Conservation (phyloP, 1,140 invertebrate species). For the Penaeus chinensis region DNA sequence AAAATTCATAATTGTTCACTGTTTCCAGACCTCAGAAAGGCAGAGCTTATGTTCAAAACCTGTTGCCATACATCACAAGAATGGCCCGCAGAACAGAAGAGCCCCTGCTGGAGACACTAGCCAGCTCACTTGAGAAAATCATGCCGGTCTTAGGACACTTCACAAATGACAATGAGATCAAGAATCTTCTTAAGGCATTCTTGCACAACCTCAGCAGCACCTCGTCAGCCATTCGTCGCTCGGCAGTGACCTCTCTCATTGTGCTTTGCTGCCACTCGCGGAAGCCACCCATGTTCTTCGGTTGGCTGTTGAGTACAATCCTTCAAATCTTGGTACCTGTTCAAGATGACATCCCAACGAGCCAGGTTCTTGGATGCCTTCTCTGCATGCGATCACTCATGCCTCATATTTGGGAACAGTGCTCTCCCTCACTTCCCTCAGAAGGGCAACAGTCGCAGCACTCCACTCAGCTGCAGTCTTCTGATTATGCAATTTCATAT, state of each 20-base stretch:
- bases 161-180: constrained; percentile 80
- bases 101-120: constrained; percentile 79
- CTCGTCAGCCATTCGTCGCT: constrained; percentile 74
- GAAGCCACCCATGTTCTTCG: constrained; percentile 75
- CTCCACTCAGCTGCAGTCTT: constrained; percentile 66
- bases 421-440: constrained; percentile 74
- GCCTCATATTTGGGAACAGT: constrained; percentile 69
- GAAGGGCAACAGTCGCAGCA: constrained; percentile 75
- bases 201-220: constrained; percentile 75
- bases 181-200: constrained; percentile 78
- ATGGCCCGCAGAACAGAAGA: constrained; percentile 80
- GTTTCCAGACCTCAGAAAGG: constrained; percentile 75
- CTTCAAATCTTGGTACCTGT: constrained; percentile 71
- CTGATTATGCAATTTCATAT: constrained; percentile 60
- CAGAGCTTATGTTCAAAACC: constrained; percentile 80
- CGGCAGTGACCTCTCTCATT: constrained; percentile 76
- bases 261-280: constrained; percentile 75
- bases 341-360: constrained; percentile 69
- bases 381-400: constrained; percentile 76
- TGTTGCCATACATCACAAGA: constrained; percentile 78
- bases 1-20: background rate
- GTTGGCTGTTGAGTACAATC: constrained; percentile 72
- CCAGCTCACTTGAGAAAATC: constrained; percentile 77
- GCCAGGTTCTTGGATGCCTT: constrained; percentile 76
- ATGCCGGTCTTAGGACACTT: constrained; percentile 79